Percentiles rank a stretch among this genome's conserved stretches.
Conservation (phyloP, 2,797 vertebrate genomes). For the Sciaenops ocellatus region DNA sequence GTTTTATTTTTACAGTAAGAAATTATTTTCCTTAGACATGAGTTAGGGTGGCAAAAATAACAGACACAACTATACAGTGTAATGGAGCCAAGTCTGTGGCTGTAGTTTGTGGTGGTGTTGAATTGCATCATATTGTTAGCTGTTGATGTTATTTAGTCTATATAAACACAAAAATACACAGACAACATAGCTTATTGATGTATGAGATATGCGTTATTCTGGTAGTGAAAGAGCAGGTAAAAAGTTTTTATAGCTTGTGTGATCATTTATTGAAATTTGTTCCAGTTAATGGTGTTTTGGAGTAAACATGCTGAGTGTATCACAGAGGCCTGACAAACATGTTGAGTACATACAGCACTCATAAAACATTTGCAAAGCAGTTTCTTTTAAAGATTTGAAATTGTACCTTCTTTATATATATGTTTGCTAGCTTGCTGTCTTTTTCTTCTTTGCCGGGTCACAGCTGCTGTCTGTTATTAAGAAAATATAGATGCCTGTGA, state of each 20-base stretch:
- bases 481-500: not conserved
- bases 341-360: not conserved
- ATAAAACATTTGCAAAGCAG: not conserved
- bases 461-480: not conserved
- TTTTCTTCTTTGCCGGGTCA: not conserved
- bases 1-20: not conserved
- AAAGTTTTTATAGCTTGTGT: not conserved
- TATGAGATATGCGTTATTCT: not conserved
- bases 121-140: not conserved
- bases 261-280: not conserved
- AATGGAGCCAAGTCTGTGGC: not conserved
- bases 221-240: too few species aligned
- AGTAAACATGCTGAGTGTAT: not conserved
- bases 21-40: not conserved
- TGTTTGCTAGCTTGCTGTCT: not conserved
- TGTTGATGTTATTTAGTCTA: not conserved
- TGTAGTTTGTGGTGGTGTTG: not conserved
- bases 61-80: not conserved
- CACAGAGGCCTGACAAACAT: not conserved
- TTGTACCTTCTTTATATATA: not conserved
- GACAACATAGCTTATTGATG: not conserved
- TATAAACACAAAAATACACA: not conserved
- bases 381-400: not conserved
- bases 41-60: not conserved
- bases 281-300: not conserved